These are phyloP conservation scores for Trichogramma pretiosum DNA, from an alignment of 1,140 invertebrate species.

Conservation along the genomic window DNA sequence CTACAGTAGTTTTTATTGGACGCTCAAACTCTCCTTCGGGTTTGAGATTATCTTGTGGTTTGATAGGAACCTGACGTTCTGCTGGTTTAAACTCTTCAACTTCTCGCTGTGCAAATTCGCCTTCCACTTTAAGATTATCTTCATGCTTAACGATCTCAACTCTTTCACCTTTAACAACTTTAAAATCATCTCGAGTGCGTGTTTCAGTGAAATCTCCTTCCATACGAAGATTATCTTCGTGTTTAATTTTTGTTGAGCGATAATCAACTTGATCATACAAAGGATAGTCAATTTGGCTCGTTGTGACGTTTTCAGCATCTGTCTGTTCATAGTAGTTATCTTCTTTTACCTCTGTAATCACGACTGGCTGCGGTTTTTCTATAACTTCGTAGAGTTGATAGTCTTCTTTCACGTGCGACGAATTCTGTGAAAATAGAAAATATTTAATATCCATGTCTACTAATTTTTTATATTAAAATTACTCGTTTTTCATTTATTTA, in stretches of 20 bases:
- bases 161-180: constrained; percentile 26
- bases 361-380: constrained; percentile 25
- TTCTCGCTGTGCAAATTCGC: constrained; percentile 48
- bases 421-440: constrained; percentile 42
- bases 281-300: constrained; percentile 36
- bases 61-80: constrained; percentile 33
- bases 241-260: constrained; percentile 46
- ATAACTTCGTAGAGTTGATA: constrained; percentile 40
- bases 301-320: constrained; percentile 37
- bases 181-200: constrained; percentile 30
- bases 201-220: constrained; percentile 56
- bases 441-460: constrained; percentile 14
- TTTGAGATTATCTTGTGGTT: constrained; percentile 37
- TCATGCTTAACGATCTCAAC: constrained; percentile 20
- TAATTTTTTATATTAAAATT: not conserved
- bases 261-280: constrained; percentile 46
- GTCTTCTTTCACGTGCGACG: constrained; percentile 43
- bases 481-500: no score
- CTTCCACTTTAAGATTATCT: constrained; percentile 48
- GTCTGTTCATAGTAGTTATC: constrained; percentile 33
- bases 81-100: constrained; percentile 35
- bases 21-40: constrained; percentile 50
- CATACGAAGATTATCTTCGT: constrained; percentile 47
- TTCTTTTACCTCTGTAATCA: constrained; percentile 37
- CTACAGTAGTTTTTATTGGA: constrained; percentile 30